phyloP scores from a whole-genome alignment of 1,140 invertebrate genomes.

The Procambarus clarkii region DNA sequence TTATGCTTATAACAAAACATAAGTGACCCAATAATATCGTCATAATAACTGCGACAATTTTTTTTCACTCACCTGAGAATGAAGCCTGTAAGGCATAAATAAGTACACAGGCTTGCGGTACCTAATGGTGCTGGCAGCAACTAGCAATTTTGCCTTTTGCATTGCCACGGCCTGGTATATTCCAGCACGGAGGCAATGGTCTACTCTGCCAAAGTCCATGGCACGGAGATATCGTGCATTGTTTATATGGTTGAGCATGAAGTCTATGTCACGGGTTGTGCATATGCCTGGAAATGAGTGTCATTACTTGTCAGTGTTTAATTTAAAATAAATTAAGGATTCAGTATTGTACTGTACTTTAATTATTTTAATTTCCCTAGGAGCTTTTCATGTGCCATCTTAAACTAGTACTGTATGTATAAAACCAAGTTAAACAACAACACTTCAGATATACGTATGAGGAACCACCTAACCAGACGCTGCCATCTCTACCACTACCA shows the following conservation, averaged over 20 bases:
- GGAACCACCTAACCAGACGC: no score
- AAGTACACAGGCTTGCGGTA: slow-evolving; percentile 62
- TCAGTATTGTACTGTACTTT: no score
- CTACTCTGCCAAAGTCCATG: slow-evolving; percentile 59
- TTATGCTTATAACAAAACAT: no score
- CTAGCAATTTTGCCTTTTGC: slow-evolving; percentile 25
- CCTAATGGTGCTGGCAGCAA: slow-evolving; percentile 57
- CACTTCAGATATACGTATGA: no score
- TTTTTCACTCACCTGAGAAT: slow-evolving; percentile 38
- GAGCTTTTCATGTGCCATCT: no score
- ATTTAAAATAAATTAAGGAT: neutral
- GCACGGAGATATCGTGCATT: slow-evolving; percentile 57
- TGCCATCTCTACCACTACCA: no score
- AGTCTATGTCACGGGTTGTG: slow-evolving; percentile 55
- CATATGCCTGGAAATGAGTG: slow-evolving; percentile 36
- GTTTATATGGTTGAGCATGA: slow-evolving; percentile 60
- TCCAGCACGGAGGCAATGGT: slow-evolving; percentile 43
- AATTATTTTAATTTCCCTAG: no score
- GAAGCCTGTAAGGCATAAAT: slow-evolving; percentile 55
- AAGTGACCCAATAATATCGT: no score
- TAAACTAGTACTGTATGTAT: no score
- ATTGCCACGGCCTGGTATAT: neutral
- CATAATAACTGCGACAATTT: neutral
- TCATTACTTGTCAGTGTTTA: neutral
- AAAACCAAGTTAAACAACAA: no score